Base-by-base conservation (phyloP, 2,113 vertebrate species). In the Carettochelys insculpta region DNA sequence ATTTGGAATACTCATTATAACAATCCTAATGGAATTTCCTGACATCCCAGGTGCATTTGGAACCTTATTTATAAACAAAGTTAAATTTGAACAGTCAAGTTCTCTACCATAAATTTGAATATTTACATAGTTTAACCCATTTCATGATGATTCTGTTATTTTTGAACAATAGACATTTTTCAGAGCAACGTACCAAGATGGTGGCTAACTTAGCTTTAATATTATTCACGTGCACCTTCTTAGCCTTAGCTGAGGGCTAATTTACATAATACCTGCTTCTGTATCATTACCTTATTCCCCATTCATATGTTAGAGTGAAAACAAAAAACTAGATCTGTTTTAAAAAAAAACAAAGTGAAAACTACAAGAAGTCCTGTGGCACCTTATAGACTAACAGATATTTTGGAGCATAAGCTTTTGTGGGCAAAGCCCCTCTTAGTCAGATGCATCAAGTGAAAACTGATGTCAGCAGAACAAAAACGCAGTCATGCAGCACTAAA, bases 31-130 rank as follows among this genome's bases (percentile, higher is more conserved):
- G 45, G 47, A 90, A 95, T 96, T 94, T 86, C 90, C 81, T 94
- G 71, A 81, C 68, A 83, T 81, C 88, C 5, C 58, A 48, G 1
- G 3, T 1, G 2, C 54, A 81, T 94, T 82, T 85, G 52, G 75
- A 90, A 47, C 79, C 77, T 91, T 94, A 68, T 94, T 94, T 95
- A 93, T 95, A 86, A 95, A 95, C 53, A 94, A 96, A 96, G 83
- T 65, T 79, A 82, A 95, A 87, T 96, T 97, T 92, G 94, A 97
- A 96, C 95, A 93, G 94, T 94, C 91, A 95, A 89, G 47, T 89
- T 94, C 82, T 88, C 77, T 85, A 56, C 77, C 79, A 91, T 86
- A 95, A 96, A 97, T 96, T 94, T 68, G 94, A 93, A 86, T 96
- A 90, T 88, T 95, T 91, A 77, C 77, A 87, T 77, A 91, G 56